Conservation (phyloP, 2,113 vertebrate species). For the Pelodiscus sinensis region DNA sequence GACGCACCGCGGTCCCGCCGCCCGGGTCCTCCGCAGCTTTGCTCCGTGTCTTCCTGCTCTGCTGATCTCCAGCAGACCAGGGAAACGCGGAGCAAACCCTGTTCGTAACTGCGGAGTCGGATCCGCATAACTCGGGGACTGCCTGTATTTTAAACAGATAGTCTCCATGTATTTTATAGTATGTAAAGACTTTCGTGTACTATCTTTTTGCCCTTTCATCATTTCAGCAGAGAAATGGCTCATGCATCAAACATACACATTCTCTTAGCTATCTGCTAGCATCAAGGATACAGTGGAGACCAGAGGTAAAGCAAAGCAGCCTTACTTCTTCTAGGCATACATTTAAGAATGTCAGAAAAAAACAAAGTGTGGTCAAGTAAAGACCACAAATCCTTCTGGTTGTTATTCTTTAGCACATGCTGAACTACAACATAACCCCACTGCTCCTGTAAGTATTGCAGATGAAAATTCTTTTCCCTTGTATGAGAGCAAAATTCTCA, state of each 20-base stretch:
- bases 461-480: not conserved
- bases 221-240: constrained; percentile 5
- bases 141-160: not conserved
- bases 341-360: not conserved
- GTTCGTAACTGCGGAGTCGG: too few relatives aligned
- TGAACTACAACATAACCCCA: not conserved
- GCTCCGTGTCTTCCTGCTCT: too few relatives aligned
- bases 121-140: too few relatives aligned
- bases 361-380: not conserved
- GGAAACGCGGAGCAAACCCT: too few relatives aligned
- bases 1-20: too few relatives aligned
- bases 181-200: not conserved
- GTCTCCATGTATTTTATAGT: not conserved
- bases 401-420: not conserved
- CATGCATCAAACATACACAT: not conserved
- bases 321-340: not conserved
- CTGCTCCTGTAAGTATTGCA: not conserved
- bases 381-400: not conserved
- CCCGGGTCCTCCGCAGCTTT: too few relatives aligned
- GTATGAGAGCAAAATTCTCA: not conserved
- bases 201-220: not conserved
- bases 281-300: not conserved
- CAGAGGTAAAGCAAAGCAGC: not conserved
- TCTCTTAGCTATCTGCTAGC: not conserved
- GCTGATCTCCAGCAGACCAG: too few relatives aligned